Conservation (phyloP, 2,797 vertebrate species). For the Myotis daubentonii region DNA sequence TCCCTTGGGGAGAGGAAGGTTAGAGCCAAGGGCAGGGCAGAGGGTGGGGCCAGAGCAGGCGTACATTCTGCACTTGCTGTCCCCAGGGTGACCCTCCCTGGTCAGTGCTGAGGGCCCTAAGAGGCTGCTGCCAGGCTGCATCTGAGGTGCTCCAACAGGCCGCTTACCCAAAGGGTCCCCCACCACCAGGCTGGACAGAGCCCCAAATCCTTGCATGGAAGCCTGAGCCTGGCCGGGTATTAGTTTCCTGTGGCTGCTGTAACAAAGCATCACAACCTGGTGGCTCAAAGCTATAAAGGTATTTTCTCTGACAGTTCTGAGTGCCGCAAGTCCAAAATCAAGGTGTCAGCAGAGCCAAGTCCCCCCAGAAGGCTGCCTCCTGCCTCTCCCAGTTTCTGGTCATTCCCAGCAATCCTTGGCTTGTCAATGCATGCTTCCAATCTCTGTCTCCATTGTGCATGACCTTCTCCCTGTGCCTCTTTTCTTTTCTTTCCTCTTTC, state of each 20-base stretch:
- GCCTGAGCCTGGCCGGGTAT: not conserved
- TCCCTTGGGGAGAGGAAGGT: constrained; percentile 6
- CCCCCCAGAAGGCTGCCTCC: not conserved
- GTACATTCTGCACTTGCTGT: not conserved
- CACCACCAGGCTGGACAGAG: not conserved
- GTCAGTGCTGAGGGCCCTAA: not conserved
- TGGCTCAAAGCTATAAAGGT: not conserved
- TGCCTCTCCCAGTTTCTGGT: not conserved
- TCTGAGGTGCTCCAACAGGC: not conserved
- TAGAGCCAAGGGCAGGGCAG: constrained; percentile 23
- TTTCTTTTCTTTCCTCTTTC: not conserved
- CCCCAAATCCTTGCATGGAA: not conserved
- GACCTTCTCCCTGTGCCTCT: not conserved
- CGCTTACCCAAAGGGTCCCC: not conserved
- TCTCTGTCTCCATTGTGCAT: not conserved
- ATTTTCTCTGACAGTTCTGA: not conserved
- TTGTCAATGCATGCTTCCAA: not conserved
- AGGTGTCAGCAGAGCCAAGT: not conserved
- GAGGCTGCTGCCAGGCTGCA: not conserved
- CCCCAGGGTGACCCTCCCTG: not conserved
- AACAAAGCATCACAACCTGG: not conserved
- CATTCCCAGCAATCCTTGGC: not conserved
- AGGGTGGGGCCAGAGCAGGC: not conserved
- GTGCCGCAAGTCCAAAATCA: not conserved
- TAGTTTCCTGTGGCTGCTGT: not conserved